Conservation (phyloP, 2,888 invertebrate species). For the Desoria tigrina region DNA sequence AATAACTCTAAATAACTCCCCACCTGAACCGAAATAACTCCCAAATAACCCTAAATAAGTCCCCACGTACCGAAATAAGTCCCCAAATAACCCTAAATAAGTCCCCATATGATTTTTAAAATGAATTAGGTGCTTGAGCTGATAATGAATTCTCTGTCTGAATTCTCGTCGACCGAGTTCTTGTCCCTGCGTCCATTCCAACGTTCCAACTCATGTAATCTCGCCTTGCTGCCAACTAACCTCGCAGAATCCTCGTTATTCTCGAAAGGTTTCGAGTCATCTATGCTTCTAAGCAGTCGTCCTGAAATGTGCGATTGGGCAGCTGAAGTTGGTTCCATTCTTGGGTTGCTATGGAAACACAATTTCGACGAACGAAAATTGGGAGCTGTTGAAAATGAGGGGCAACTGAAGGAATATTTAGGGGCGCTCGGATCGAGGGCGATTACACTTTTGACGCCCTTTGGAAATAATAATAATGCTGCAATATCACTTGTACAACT, state of each 20-base stretch:
- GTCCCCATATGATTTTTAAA: too few species aligned
- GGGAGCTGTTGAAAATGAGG: too few species aligned
- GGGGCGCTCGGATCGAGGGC: too few species aligned
- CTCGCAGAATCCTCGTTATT: conserved; percentile 12
- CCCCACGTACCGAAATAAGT: background rate
- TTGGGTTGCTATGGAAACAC: conserved; percentile 9
- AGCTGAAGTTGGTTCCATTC: background rate
- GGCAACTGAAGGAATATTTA: too few species aligned
- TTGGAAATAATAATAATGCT: too few species aligned
- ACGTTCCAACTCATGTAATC: background rate
- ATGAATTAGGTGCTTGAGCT: conserved; percentile 23
- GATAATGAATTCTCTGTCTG: conserved; percentile 23
- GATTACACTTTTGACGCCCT: too few species aligned
- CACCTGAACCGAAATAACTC: background rate
- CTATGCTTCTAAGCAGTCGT: background rate
- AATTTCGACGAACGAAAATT: too few species aligned
- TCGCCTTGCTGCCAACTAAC: background rate
- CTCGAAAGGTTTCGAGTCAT: conserved; percentile 10
- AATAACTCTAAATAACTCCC: background rate
- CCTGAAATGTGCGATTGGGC: background rate
- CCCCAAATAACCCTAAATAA: background rate
- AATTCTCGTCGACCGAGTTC: conserved; percentile 20
- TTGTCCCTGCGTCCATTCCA: background rate
- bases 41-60: background rate
- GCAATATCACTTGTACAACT: too few species aligned